Conservation (phyloP, 37 sponge, comb jelly and placozoan genomes). For the Aplysina aerophoba region DNA sequence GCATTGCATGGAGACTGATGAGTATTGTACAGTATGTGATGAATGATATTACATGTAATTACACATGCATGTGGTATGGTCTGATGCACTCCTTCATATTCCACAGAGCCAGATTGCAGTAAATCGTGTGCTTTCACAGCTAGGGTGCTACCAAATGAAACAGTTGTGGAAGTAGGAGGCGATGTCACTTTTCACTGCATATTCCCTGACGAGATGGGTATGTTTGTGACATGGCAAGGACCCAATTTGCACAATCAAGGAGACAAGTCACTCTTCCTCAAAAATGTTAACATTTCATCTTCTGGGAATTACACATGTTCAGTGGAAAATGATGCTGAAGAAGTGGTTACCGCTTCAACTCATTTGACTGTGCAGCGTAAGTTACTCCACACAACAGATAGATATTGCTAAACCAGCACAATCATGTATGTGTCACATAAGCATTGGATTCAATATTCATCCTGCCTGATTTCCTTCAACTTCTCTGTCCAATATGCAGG, state of each 20-base stretch:
- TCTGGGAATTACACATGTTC: slow-evolving; percentile 23
- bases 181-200: neutral
- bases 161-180: neutral
- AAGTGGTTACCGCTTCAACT: neutral
- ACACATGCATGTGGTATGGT: too few relatives aligned
- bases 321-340: neutral
- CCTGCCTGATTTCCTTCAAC: neutral
- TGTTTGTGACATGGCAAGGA: neutral
- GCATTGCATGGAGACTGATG: too few relatives aligned
- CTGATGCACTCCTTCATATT: too few relatives aligned
- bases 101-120: too few relatives aligned
- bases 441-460: neutral
- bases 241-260: neutral
- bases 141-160: neutral
- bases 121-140: neutral
- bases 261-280: neutral
- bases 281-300: too few relatives aligned
- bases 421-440: too few relatives aligned
- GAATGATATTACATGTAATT: too few relatives aligned
- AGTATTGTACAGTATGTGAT: too few relatives aligned
- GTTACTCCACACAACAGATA: neutral
- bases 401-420: too few relatives aligned
- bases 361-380: neutral
- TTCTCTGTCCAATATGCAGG: neutral
- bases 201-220: neutral